Evolutionary conservation across 2,888 invertebrate genomes (phyloP).

Genomic region (Cremastinae sp.): DNA sequence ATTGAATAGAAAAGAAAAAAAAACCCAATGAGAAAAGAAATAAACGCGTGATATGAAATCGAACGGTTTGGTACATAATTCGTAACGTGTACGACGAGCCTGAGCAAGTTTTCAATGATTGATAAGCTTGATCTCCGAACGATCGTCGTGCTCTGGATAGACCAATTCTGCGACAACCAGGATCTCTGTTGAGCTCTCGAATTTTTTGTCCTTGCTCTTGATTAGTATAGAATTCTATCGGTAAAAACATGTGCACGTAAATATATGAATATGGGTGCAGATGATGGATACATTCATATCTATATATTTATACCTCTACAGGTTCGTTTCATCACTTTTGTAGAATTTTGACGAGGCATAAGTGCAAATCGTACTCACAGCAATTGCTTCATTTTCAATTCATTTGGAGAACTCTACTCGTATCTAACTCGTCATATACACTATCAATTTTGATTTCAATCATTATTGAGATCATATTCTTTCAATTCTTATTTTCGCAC

Average conservation of each 20-base stretch:
- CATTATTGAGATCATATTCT: not conserved
- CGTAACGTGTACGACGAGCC: conserved; percentile 28
- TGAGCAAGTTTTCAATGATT: conserved; percentile 50
- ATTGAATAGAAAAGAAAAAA: conserved; percentile 11
- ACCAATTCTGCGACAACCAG: conserved; percentile 1
- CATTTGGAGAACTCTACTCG: conserved; percentile 15
- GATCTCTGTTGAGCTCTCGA: conserved; percentile 23
- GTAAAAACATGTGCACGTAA: conserved; percentile 24
- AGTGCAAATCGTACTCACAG: conserved; percentile 26
- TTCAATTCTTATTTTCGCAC: conserved; percentile 4
- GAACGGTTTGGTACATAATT: conserved; percentile 3
- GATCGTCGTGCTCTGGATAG: conserved; percentile 24
- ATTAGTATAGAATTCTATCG: conserved; percentile 42
- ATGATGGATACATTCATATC: conserved; percentile 16
- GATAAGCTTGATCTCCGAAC: conserved; percentile 10
- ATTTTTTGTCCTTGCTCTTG: conserved; percentile 31
- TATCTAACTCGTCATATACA: too few relatives aligned
- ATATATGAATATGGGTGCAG: conserved; percentile 15
- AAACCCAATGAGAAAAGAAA: conserved; percentile 11
- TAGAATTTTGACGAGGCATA: conserved; percentile 19
- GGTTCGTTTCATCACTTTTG: conserved; percentile 19
- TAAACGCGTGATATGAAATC: conserved; percentile 7
- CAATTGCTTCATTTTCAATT: conserved; percentile 14
- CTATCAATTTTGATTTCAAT: not conserved
- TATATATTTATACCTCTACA: conserved; percentile 18